Conservation (phyloP, 64 coral and sea anemone species). For the Cladopsammia gracilis region DNA sequence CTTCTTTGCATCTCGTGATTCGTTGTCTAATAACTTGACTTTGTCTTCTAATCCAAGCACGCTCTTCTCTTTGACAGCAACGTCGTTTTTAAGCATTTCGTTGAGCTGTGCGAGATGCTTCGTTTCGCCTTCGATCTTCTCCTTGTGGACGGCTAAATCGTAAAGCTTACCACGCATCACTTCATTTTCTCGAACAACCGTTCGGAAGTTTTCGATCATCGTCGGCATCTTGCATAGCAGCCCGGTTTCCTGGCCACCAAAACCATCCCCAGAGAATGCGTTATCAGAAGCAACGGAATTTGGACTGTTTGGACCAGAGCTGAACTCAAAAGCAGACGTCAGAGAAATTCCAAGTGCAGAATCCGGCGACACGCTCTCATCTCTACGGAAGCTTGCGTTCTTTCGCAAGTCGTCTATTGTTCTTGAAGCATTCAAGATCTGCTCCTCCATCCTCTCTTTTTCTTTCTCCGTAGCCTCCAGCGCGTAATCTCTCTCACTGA, state of each 20-base stretch:
- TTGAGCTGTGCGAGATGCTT: constrained; percentile 56
- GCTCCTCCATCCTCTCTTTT: constrained; percentile 77
- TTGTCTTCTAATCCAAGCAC: constrained; percentile 47
- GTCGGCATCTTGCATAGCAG: constrained; percentile 88
- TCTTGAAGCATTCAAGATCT: constrained; percentile 86
- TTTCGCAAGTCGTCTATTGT: constrained; percentile 92
- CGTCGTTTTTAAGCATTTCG: constrained; percentile 68
- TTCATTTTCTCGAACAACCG: constrained; percentile 87
- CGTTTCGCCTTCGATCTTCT: constrained; percentile 68
- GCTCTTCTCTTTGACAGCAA: constrained; percentile 54
- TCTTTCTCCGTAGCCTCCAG: constrained; percentile 68
- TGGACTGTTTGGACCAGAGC: constrained; percentile 75
- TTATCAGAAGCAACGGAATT: constrained; percentile 69
- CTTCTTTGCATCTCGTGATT: constrained; percentile 37
- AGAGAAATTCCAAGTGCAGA: constrained; percentile 80
- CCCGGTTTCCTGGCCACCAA: constrained; percentile 38
- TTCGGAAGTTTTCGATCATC: constrained; percentile 88
- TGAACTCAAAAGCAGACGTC: constrained; percentile 63
- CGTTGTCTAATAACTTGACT: constrained; percentile 44
- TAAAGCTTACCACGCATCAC: constrained; percentile 64
- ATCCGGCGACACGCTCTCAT: constrained; percentile 78
- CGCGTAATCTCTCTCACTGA: constrained; percentile 58
- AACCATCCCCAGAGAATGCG: constrained; percentile 14
- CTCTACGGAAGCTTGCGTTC: constrained; percentile 30
- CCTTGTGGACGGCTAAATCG: constrained; percentile 40